These are phyloP conservation scores for Perizoma affinitatum DNA, from an alignment of 2,888 invertebrate species.

Conservation along the genomic window DNA sequence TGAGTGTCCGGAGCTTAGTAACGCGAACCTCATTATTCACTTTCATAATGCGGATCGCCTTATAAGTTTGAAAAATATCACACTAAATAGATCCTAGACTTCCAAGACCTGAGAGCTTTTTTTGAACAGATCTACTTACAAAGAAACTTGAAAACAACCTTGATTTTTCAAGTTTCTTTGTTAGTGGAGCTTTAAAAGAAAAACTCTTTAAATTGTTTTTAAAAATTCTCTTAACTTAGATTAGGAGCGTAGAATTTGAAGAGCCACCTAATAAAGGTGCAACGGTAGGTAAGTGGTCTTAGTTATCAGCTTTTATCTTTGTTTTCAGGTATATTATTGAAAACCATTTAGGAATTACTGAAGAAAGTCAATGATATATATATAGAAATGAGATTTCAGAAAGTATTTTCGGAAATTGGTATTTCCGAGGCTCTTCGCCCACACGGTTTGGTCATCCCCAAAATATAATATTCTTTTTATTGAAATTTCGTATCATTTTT, in stretches of 20 bases:
- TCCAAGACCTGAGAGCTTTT: neutral
- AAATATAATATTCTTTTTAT: slow-evolving; percentile 14
- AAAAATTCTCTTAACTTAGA: no score
- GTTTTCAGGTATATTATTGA: neutral
- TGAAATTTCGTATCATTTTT: slow-evolving; percentile 14
- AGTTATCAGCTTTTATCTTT: neutral
- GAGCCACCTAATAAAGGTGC: no score
- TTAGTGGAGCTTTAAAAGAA: no score
- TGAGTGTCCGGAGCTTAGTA: slow-evolving; percentile 34
- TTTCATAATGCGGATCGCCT: slow-evolving; percentile 29
- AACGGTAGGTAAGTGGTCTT: no score
- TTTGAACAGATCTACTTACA: no score
- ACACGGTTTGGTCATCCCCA: slow-evolving; percentile 13
- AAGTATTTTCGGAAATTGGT: slow-evolving; percentile 13
- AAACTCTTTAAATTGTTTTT: no score
- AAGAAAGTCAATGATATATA: slow-evolving; percentile 4
- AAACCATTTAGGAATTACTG: slow-evolving; percentile 12
- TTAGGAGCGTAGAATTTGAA: no score
- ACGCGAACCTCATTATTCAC: slow-evolving; percentile 41
- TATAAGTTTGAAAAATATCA: slow-evolving; percentile 26
- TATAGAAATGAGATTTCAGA: slow-evolving; percentile 15
- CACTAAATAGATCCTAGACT: slow-evolving; percentile 13
- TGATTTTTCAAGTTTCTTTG: no score
- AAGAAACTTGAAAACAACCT: no score
- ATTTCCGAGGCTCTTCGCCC: slow-evolving; percentile 12